Conservation (phyloP, 2,797 vertebrate species). For the Tapera naevia region DNA sequence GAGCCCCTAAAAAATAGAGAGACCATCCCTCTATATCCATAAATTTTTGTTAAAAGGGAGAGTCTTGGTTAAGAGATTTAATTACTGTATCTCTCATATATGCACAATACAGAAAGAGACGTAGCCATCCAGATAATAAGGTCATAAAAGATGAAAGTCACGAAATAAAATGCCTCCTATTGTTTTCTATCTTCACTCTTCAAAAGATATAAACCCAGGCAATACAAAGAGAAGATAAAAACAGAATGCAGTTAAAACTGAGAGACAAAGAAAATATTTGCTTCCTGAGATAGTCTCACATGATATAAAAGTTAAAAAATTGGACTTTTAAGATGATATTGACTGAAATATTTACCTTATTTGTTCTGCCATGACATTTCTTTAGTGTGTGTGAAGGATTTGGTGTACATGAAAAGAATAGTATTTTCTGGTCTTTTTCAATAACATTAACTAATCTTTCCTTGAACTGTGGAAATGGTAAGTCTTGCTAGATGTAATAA, state of each 20-base stretch:
- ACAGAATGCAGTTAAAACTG: background rate
- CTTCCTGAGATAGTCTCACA: background rate
- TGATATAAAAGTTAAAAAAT: background rate
- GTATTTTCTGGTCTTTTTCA: background rate
- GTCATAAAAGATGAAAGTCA: slow-evolving; percentile 19
- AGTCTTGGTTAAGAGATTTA: slow-evolving; percentile 9
- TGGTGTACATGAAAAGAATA: background rate
- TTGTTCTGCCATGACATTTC: background rate
- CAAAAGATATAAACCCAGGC: background rate
- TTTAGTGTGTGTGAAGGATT: background rate
- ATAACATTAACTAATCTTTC: background rate
- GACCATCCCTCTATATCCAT: background rate
- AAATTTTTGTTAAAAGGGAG: background rate
- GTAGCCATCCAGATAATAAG: slow-evolving; percentile 3
- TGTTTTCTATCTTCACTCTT: background rate
- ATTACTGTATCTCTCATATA: background rate
- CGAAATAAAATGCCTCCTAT: background rate
- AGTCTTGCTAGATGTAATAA: background rate
- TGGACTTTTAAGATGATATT: background rate
- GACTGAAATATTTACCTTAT: background rate
- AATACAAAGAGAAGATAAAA: background rate
- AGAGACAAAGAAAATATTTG: background rate
- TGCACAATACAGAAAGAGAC: background rate
- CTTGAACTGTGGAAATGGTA: background rate
- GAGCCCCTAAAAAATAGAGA: background rate